A percentile compares a stretch with the other conserved stretches of the same genome.
These are phyloP conservation scores for Drosophila neocordata DNA, from an alignment of 1,140 invertebrate genomes.

Conservation along the genomic window DNA sequence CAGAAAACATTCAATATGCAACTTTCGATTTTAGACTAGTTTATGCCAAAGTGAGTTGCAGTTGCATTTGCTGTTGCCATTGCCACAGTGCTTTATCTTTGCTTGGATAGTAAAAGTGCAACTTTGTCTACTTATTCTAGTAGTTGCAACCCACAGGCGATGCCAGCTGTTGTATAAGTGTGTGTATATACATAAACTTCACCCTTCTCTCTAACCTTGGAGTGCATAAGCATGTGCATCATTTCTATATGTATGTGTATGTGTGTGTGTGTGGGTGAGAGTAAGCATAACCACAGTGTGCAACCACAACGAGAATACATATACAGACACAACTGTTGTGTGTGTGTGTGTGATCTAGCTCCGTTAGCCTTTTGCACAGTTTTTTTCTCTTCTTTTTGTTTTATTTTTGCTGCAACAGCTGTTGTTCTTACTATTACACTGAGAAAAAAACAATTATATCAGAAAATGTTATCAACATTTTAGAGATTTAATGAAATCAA, in stretches of 20 bases:
- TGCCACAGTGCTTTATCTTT: conserved; percentile 28
- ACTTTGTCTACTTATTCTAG: conserved; percentile 58
- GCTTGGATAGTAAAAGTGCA: conserved; percentile 70
- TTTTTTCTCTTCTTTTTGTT: conserved; percentile 14
- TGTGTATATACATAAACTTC: conserved; percentile 10
- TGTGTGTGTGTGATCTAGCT: conserved; percentile 35
- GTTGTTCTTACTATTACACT: conserved; percentile 44
- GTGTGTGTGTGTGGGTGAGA: conserved; percentile 17
- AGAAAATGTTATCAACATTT: background rate
- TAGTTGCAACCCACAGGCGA: background rate
- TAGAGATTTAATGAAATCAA: background rate
- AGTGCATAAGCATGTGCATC: conserved; percentile 13
- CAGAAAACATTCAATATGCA: conserved; percentile 50
- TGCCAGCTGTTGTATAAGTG: conserved; percentile 40
- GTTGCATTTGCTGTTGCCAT: conserved; percentile 54
- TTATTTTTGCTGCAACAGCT: conserved; percentile 55
- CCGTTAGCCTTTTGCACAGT: conserved; percentile 39
- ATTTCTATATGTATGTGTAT: background rate
- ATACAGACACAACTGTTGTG: conserved; percentile 17
- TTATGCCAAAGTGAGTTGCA: conserved; percentile 38
- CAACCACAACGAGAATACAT: conserved; percentile 44
- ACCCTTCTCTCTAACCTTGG: conserved; percentile 54
- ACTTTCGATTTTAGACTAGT: conserved; percentile 72
- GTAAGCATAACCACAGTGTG: conserved; percentile 42
- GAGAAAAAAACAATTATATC: background rate